Percentiles rank a stretch among this genome's conserved stretches.
Conservation (phyloP, 2,797 vertebrate genomes). For the Spea hammondii region DNA sequence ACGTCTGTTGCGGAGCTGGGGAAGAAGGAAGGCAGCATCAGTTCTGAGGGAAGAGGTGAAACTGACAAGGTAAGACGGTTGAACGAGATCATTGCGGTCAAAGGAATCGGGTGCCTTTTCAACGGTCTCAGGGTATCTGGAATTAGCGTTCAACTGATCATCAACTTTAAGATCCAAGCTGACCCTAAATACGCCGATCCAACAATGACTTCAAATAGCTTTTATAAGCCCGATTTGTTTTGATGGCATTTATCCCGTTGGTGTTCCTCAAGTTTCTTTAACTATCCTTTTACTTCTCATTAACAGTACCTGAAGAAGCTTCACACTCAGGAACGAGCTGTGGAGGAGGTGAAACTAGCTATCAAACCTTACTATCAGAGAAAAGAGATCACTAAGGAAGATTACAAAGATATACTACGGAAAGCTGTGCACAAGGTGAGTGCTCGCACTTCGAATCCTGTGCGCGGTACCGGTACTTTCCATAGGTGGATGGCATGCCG, state of each 20-base stretch:
- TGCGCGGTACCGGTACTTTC: too few relatives aligned
- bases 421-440: slow-evolving; percentile 92
- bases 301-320: slow-evolving; percentile 90
- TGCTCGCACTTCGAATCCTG: not conserved
- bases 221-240: not conserved
- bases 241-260: not conserved
- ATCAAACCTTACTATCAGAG: slow-evolving; percentile 95
- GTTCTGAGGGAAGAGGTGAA: slow-evolving; percentile 67
- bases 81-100: too few relatives aligned
- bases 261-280: not conserved
- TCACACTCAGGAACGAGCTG: slow-evolving; percentile 90
- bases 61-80: slow-evolving; percentile 61
- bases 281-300: not conserved
- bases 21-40: slow-evolving; percentile 66
- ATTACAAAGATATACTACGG: slow-evolving; percentile 92
- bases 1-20: slow-evolving; percentile 44
- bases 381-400: slow-evolving; percentile 94
- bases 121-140: not conserved
- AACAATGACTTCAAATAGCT: too few relatives aligned
- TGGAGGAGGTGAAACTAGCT: slow-evolving; percentile 93
- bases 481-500: too few relatives aligned
- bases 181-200: too few relatives aligned
- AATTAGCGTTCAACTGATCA: not conserved
- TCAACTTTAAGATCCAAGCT: not conserved
- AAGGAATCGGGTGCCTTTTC: not conserved